Evolutionary conservation across 2,797 vertebrate genomes (phyloP), one percentile per base, ranked within the genome.

Genomic region (Basileuterus tristriatus): DNA sequence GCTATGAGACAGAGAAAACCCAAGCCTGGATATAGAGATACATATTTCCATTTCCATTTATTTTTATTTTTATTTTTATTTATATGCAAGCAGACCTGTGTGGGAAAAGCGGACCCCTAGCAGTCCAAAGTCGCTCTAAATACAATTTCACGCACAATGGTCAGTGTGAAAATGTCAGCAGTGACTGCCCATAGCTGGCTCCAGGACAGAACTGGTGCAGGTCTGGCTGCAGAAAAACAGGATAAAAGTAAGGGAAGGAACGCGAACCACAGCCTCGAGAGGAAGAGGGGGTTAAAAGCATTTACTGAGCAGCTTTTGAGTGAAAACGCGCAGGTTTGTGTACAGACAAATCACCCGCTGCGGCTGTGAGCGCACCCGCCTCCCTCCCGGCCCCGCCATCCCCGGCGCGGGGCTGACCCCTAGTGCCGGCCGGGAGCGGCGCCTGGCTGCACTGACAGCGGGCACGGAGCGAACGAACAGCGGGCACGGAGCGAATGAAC

Each of bases 111-210:
- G 2, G 13, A 23, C 1, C 16, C 16, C 67, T 63, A 21, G 30
- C 46, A 39, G 6, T n/a, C n/a, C 36, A 5, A 34, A 34, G 37
- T 15, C 8, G 1, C 76, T 52, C 17, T n/a, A 36, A 59, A 12
- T n/a, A 59, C 68, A 41, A 34, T 97, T 92, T 98, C 87, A 17
- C 91, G 97, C 4, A 94, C 98, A 13, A 96, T 81, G 79, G 83
- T 97, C 94, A 97, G 87, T 90, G 97, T 97, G 95, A 98, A 97
- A 75, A 97, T 58, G 21, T 94, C 97, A 14, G 94, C 97, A 30
- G 93, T 94, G 60, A 94, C 78, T 71, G 98, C 96, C 94, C 94
- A 94, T 65, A 98, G 91, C 69, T 97, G 93, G 49, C 92, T 85
- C 76, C 96, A 29, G 69, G 97, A 97, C 71, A 21, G 83, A 30